Conservation (phyloP, 2,888 invertebrate species). For the Odontocolon sp. region DNA sequence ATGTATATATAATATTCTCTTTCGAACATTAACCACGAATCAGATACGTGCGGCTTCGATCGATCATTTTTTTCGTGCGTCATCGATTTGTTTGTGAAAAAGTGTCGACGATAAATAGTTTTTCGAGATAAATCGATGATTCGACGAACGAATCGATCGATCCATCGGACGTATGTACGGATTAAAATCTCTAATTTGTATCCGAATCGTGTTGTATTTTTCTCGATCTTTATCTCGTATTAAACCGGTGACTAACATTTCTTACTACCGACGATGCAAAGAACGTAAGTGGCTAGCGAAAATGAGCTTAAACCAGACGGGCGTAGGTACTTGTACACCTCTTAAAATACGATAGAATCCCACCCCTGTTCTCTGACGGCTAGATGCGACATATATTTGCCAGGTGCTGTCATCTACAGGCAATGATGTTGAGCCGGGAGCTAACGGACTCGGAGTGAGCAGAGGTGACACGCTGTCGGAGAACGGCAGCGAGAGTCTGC, state of each 20-base stretch:
- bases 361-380: constrained; percentile 81
- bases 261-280: constrained; percentile 15
- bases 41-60: neutral
- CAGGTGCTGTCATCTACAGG: constrained; percentile 83
- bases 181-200: no score
- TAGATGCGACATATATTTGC: constrained; percentile 81
- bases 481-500: constrained; percentile 71
- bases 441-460: constrained; percentile 82
- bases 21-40: neutral
- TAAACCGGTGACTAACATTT: constrained; percentile 38
- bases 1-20: neutral
- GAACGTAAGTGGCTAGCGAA: constrained; percentile 17
- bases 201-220: no score
- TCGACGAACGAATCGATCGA: no score
- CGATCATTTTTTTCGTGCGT: neutral
- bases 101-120: constrained; percentile 14
- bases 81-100: neutral
- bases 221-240: no score
- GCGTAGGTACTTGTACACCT: constrained; percentile 72
- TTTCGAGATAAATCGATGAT: neutral
- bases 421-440: constrained; percentile 81
- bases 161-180: no score
- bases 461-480: constrained; percentile 79
- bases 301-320: constrained; percentile 16
- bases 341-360: constrained; percentile 79